phyloP scores from a whole-genome alignment of 2,113 vertebrate species.

The Serilophus lunatus region DNA sequence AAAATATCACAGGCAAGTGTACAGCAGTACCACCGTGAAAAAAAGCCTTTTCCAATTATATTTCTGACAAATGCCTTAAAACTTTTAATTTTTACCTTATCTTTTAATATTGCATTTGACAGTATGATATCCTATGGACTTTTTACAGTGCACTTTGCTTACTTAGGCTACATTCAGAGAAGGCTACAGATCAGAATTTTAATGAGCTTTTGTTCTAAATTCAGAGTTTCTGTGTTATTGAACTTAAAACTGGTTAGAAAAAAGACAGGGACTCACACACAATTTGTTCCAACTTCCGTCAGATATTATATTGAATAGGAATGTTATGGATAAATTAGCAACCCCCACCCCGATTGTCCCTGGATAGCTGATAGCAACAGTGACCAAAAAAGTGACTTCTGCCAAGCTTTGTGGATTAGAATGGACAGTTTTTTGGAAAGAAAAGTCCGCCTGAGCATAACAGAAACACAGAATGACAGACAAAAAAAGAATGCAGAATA shows the following conservation, averaged over 20 bases:
- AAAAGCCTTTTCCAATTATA: neutral
- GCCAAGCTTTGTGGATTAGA: slow-evolving; percentile 36
- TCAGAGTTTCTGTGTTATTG: no score
- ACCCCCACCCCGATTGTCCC: neutral
- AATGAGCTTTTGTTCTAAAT: neutral
- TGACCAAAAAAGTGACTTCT: neutral
- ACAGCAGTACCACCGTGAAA: neutral
- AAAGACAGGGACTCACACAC: neutral
- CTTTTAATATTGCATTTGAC: neutral
- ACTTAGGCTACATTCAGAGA: neutral
- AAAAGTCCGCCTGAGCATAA: neutral
- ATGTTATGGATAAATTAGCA: neutral
- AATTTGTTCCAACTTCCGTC: neutral
- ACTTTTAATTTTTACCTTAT: neutral
- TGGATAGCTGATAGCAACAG: neutral
- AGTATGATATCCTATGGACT: neutral
- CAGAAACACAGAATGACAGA: slow-evolving; percentile 41
- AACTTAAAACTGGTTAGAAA: neutral
- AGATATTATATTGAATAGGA: neutral
- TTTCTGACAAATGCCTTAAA: neutral
- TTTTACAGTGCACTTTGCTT: neutral
- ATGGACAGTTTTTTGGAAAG: neutral
- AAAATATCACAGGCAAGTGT: neutral
- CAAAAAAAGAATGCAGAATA: slow-evolving; percentile 49
- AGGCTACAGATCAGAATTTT: neutral